These are phyloP conservation scores for Crambe crambe DNA, from an alignment of 37 sponge, comb jelly and placozoan species.

Conservation along the genomic window DNA sequence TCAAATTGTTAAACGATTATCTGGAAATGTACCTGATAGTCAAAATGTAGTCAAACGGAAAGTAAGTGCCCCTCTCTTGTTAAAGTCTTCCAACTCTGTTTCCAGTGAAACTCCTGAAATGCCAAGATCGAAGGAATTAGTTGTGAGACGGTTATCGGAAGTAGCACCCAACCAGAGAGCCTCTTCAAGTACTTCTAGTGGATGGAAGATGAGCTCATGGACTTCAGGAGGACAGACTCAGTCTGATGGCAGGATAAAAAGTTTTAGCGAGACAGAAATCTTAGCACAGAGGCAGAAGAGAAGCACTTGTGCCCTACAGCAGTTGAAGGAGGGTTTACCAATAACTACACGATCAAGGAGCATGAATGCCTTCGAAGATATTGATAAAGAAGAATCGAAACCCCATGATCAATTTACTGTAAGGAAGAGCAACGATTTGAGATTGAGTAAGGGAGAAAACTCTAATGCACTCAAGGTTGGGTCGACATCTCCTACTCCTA, in stretches of 20 bases:
- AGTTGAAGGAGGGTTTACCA: background rate
- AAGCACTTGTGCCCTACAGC: background rate
- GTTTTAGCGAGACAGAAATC: slow-evolving; percentile 9
- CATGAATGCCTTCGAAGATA: no score
- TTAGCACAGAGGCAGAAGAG: background rate
- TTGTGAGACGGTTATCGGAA: no score
- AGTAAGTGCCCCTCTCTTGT: background rate
- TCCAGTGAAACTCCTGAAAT: no score
- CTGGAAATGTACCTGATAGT: background rate
- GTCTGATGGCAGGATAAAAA: background rate
- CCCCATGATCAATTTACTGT: no score
- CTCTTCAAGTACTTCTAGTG: background rate
- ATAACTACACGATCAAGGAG: no score
- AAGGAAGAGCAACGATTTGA: no score
- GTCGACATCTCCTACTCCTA: background rate
- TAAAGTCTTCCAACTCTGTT: background rate
- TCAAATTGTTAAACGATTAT: background rate
- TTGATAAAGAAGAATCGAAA: no score
- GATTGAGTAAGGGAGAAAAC: no score
- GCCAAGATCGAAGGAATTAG: background rate
- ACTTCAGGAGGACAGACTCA: background rate
- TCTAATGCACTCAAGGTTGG: no score
- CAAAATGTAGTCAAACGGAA: no score
- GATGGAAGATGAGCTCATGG: background rate
- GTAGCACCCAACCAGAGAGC: no score